Base-by-base conservation (phyloP, 1,140 invertebrate species). In the Lutraria rhynchaena region DNA sequence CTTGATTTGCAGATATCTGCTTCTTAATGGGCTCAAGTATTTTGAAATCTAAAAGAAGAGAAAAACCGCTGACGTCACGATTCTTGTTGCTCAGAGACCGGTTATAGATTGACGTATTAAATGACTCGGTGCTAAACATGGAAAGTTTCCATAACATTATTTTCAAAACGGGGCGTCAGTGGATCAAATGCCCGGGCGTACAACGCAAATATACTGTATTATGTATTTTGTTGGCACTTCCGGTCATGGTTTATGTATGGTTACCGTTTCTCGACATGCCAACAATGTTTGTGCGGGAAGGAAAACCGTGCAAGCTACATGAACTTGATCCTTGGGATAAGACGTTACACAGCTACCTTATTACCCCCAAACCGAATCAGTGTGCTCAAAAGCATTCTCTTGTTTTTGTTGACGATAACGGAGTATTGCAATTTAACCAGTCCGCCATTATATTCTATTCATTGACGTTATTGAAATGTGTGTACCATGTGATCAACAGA, bases 301-400 rank as follows among this genome's bases (percentile, higher is more conserved):
- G 41, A n/a, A 70, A 19, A 49, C 67, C 77, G 13, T 81, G 77
- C 29, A 81, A 60, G 37, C 44, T 81, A 27, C 77, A 70, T 49
- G 46, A 70, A 33, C 37, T 81, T 24, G 67, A 81, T 44, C 77
- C 77, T 19, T 81, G 77, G 77, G 77, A 81, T 41, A 81, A 81
- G 17, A 37, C 46, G 3, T 31, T 71, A 22, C 24, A 2, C n/a
- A 17, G 41, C 4, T 81, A 51, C 22, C 27, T 81, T 5, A 60
- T 19, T 60, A 24, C n/a, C 2, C 35, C 55, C 17, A 9, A 22
- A 49, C 37, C 37, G n/a, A 51, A 51, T 1, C 0, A 70, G 17
- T 81, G 77, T 29, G 33, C 65, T n/a, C 7, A 55, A 13, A 61
- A 44, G 35, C 35, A 27, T 60, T 70, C 77, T 35, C 24, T 81